These are phyloP conservation scores for Sarotherodon lohbergeri DNA, from an alignment of 2,113 vertebrate genomes.

Conservation along the genomic window DNA sequence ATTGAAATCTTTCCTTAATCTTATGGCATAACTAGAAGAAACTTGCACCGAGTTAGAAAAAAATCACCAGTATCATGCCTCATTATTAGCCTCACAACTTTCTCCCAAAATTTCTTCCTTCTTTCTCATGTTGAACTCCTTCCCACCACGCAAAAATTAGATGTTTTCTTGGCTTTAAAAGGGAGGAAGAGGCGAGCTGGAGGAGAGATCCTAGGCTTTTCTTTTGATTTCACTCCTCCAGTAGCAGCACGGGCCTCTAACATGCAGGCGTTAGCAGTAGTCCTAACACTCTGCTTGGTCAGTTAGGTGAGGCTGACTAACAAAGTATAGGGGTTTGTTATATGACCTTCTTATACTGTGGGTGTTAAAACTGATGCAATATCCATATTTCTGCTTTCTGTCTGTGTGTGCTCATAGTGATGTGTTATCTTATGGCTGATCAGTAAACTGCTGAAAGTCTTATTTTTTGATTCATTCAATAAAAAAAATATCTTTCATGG, in stretches of 20 bases:
- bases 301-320: slow-evolving; percentile 17
- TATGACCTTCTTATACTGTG: background rate
- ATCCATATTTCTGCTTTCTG: background rate
- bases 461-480: background rate
- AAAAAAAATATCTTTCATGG: background rate
- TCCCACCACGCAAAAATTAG: background rate
- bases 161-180: background rate
- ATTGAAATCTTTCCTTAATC: background rate
- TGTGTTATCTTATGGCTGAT: background rate
- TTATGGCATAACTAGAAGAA: background rate
- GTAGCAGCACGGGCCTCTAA: background rate
- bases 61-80: background rate
- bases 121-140: background rate
- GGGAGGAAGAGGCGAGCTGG: background rate
- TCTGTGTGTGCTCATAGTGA: background rate
- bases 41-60: background rate
- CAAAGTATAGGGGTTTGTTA: background rate
- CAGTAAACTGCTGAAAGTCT: background rate
- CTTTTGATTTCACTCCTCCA: slow-evolving; percentile 34
- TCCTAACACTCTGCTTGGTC: background rate
- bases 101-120: background rate
- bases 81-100: background rate
- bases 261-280: background rate
- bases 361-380: slow-evolving; percentile 3
- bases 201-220: background rate